Evolutionary conservation across 2,888 invertebrate genomes (phyloP).

Genomic region (Zygaena filipendulae): DNA sequence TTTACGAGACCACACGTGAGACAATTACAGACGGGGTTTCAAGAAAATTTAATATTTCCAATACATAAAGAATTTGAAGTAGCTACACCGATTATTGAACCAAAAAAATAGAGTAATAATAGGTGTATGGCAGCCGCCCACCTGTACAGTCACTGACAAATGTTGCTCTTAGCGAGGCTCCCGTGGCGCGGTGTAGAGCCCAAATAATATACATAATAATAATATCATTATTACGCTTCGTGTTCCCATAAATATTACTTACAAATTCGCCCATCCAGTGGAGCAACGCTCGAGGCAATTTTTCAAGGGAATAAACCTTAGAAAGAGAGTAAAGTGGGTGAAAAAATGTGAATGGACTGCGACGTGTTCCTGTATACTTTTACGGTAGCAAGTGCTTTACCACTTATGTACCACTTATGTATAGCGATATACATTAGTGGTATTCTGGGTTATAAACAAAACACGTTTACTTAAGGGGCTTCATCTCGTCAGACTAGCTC

Average conservation of each 20-base stretch:
- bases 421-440: too few relatives aligned
- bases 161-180: constrained; percentile 35
- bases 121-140: constrained; percentile 41
- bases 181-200: constrained; percentile 31
- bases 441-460: too few relatives aligned
- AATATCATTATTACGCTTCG: constrained; percentile 50
- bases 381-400: too few relatives aligned
- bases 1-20: constrained; percentile 1
- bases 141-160: constrained; percentile 59
- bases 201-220: constrained; percentile 50
- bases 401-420: too few relatives aligned
- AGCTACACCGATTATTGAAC: constrained; percentile 33
- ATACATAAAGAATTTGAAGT: constrained; percentile 19
- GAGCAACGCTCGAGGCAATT: constrained; percentile 36
- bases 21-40: constrained; percentile 4
- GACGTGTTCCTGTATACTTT: too few relatives aligned
- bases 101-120: constrained; percentile 53
- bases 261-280: constrained; percentile 44
- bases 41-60: constrained; percentile 12
- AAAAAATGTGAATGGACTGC: not conserved
- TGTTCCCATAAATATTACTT: constrained; percentile 55
- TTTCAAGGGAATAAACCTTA: constrained; percentile 42
- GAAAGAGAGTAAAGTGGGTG: constrained; percentile 20
- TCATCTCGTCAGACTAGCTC: too few relatives aligned
- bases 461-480: too few relatives aligned